These are phyloP conservation scores for Eublepharis macularius DNA, from an alignment of 2,113 vertebrate genomes.

Conservation along the genomic window DNA sequence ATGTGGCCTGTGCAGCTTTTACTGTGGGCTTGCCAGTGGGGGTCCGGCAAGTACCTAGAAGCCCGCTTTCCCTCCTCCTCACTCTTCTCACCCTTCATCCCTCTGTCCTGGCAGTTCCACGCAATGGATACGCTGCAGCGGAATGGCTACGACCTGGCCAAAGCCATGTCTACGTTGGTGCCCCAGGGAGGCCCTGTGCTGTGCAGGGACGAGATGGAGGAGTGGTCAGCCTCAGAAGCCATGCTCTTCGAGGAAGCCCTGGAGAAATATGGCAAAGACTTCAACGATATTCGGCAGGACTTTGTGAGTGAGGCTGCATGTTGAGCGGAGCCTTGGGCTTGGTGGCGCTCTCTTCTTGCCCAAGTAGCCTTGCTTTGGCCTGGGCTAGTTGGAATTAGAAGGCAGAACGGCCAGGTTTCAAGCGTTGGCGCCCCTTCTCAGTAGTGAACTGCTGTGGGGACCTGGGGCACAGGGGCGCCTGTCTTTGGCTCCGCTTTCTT, in stretches of 20 bases:
- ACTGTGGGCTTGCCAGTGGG: neutral
- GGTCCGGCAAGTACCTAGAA: too few species aligned
- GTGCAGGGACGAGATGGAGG: conserved; percentile 94
- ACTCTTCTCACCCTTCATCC: neutral
- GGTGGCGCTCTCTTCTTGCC: neutral
- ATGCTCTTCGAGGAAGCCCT: conserved; percentile 94
- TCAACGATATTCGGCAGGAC: conserved; percentile 93
- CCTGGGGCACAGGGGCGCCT: too few species aligned
- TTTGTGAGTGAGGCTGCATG: conserved; percentile 79
- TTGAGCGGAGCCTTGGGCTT: neutral
- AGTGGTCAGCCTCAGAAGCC: conserved; percentile 93
- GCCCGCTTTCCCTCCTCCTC: too few species aligned
- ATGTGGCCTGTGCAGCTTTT: too few species aligned
- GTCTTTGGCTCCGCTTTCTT: neutral
- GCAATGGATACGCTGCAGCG: conserved; percentile 94
- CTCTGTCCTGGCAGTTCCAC: conserved; percentile 79
- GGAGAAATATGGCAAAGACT: conserved; percentile 93
- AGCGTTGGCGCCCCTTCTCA: neutral
- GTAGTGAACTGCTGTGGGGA: neutral
- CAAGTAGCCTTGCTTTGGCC: too few species aligned
- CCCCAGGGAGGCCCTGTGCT: conserved; percentile 91
- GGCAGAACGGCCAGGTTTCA: too few species aligned
- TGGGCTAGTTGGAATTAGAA: neutral
- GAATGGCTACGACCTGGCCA: conserved; percentile 89
- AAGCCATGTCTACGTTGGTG: conserved; percentile 92